Conservation (phyloP, 2,113 vertebrate species). For the Marmota monax region DNA sequence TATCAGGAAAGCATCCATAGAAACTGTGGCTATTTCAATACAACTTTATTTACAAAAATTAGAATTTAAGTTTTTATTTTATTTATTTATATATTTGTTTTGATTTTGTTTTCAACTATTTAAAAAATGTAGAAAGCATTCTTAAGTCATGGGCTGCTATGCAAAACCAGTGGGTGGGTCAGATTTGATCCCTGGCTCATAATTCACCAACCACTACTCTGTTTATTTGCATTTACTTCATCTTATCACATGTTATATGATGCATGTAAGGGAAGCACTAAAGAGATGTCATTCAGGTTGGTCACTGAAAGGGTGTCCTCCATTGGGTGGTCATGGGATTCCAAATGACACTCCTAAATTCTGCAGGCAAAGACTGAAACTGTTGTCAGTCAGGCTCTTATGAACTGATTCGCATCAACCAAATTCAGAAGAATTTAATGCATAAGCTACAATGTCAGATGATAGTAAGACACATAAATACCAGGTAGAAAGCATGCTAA, state of each 20-base stretch:
- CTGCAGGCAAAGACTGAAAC: neutral
- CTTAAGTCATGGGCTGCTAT: neutral
- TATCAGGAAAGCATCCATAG: neutral
- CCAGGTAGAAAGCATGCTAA: neutral
- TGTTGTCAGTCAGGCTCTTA: neutral
- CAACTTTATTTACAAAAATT: constrained; percentile 12
- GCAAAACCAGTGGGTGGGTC: neutral
- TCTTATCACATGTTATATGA: neutral
- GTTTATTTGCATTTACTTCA: neutral
- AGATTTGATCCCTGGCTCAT: neutral
- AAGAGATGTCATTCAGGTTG: neutral
- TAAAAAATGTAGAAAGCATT: neutral
- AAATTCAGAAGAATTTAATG: neutral
- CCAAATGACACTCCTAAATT: neutral
- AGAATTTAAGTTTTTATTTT: constrained; percentile 4
- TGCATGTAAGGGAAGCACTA: neutral
- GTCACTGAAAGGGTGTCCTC: neutral
- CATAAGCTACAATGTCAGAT: neutral
- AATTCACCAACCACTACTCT: neutral
- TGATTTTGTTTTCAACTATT: neutral
- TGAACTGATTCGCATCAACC: neutral
- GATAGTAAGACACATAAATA: neutral
- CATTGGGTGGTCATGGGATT: neutral
- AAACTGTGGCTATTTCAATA: neutral
- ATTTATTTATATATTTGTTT: neutral